Evolutionary conservation across 2,113 vertebrate species (phyloP).

Genomic region (Anas platyrhynchos): DNA sequence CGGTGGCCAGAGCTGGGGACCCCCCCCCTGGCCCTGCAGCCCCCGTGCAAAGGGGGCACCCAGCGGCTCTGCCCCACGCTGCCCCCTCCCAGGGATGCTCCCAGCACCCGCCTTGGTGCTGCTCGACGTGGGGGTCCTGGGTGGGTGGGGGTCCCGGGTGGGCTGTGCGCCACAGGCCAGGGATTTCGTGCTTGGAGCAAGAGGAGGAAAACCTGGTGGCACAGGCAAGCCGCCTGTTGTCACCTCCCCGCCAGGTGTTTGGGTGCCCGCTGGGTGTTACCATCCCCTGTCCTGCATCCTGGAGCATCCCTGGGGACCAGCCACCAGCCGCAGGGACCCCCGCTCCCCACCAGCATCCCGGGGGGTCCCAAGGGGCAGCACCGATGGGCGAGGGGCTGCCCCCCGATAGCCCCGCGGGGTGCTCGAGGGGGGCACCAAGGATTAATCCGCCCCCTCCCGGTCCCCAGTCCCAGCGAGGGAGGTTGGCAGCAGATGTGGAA

Average conservation of each 20-base stretch:
- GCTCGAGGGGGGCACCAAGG: not conserved
- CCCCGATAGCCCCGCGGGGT: rapidly evolving
- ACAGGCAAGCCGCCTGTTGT: not conserved
- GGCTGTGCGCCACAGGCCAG: not conserved
- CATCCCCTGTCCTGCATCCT: not conserved
- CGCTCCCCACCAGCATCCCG: rapidly evolving
- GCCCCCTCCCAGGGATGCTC: not conserved
- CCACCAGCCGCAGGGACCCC: rapidly evolving
- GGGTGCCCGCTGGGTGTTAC: not conserved
- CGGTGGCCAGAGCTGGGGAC: not conserved
- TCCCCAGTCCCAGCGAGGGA: not conserved
- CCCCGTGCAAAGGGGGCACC: too few species aligned
- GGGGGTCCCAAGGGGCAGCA: not conserved
- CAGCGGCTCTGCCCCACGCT: not conserved
- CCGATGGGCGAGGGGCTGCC: not conserved
- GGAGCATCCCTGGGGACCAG: not conserved
- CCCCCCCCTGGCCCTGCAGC: not conserved
- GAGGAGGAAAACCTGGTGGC: rapidly evolving
- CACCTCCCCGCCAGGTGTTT: too few species aligned
- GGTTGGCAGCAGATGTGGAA: not conserved
- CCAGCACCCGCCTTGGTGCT: not conserved
- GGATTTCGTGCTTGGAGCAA: not conserved
- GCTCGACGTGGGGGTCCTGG: not conserved
- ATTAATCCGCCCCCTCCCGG: not conserved
- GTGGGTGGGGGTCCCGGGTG: not conserved